phyloP scores from a whole-genome alignment of 2,888 invertebrate species.

The Hecatera dysodea region DNA sequence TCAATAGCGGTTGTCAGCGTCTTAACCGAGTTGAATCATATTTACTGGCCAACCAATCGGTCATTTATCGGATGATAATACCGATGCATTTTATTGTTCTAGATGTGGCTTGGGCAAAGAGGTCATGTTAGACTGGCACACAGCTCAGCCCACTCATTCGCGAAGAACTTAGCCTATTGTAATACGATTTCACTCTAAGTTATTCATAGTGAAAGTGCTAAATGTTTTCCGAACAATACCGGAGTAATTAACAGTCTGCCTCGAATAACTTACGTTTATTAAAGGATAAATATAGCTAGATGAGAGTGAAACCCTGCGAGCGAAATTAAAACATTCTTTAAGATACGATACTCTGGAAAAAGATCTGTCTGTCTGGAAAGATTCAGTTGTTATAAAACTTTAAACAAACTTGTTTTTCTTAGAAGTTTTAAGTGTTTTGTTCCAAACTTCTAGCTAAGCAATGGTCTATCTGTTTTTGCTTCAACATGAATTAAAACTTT shows the following conservation, averaged over 20 bases:
- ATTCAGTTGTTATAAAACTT: constrained; percentile 29
- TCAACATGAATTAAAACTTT: constrained; percentile 49
- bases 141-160: constrained; percentile 73
- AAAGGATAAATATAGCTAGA: constrained; percentile 31
- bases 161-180: constrained; percentile 76
- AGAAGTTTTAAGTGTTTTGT: constrained; percentile 28
- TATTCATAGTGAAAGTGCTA: constrained; percentile 82
- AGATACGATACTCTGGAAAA: constrained; percentile 26
- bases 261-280: constrained; percentile 53
- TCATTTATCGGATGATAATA: neutral
- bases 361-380: constrained; percentile 12
- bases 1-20: too few relatives aligned
- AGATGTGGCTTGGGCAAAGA: constrained; percentile 45
- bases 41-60: neutral
- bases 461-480: constrained; percentile 17
- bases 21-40: neutral
- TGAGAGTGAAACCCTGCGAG: constrained; percentile 29
- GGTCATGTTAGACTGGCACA: constrained; percentile 70
- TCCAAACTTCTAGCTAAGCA: constrained; percentile 16
- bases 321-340: constrained; percentile 16
- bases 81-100: constrained; percentile 10
- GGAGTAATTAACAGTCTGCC: constrained; percentile 62
- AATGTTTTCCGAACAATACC: constrained; percentile 77
- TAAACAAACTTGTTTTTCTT: constrained; percentile 8
- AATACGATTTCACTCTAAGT: constrained; percentile 81